Base-by-base conservation (phyloP, 2,113 vertebrate species). In the Lophura nycthemera region DNA sequence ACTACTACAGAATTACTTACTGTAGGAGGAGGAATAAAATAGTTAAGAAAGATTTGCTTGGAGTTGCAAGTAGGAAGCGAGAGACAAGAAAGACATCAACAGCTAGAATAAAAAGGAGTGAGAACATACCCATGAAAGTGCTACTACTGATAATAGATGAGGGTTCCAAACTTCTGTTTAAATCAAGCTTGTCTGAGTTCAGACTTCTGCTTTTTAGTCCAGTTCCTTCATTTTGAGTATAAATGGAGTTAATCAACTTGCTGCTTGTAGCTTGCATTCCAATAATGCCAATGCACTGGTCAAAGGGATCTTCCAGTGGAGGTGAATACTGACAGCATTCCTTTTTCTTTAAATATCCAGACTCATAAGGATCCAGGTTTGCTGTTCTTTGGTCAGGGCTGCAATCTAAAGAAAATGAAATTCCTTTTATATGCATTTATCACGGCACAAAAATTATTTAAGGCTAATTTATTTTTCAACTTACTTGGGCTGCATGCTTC, bases 41-140 rank as follows among this genome's bases (percentile, higher is more conserved):
- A 71, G 16, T 8, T 40, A n/a, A 72, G 29, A 57, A 84, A 76
- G 29, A 48, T 89, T 71, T 64, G 15, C 6, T 77, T 86, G 32
- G 40, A 42, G 6, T 3, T 83, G 10, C 25, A 78, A 61, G 21
- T 2, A 92, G 25, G 34, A 65, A 88, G 67, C 0, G 0, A 50
- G 29, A 45, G 50, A 86, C 13, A 91, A 38, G 5, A 78, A 88
- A 29, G 38, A 60, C n/a, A 75, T 10, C 0, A 3, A 32, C 6
- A 94, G 50, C 30, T 42, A 48, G 27, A 88, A 77, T 7, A 74
- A 86, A 92, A 88, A n/a, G 11, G 8, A 66, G 22, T 18, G 77
- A 60, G 56, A 95, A 97, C 98, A 65, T 98, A 99, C 99, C 99
- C 98, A 99, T 98, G 95, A 99, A 99, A 83, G 98, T 98, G 94